Conservation (phyloP, 2,113 vertebrate genomes). For the Alaudala cheleensis region DNA sequence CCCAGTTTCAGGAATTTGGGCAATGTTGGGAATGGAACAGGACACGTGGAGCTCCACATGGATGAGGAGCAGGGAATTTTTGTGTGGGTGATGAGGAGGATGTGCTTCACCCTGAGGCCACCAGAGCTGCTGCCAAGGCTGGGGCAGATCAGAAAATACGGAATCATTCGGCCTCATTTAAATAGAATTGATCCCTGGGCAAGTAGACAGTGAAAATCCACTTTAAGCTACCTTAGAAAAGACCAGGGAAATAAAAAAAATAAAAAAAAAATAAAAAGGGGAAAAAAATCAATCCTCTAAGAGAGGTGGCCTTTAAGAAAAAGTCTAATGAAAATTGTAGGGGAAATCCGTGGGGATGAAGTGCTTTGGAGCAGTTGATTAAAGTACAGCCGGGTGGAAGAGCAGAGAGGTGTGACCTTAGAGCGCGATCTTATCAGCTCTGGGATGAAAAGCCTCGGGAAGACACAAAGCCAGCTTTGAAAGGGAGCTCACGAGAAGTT, state of each 20-base stretch:
- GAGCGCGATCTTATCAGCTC: background rate
- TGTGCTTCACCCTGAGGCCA: background rate
- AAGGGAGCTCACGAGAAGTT: background rate
- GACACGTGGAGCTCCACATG: background rate
- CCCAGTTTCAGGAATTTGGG: background rate
- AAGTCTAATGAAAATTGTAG: background rate
- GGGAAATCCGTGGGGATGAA: background rate
- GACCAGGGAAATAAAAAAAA: background rate
- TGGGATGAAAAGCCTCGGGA: background rate
- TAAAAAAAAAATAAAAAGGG: fast-evolving
- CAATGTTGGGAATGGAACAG: background rate
- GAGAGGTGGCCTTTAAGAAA: slow-evolving; percentile 9
- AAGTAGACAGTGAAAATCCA: background rate
- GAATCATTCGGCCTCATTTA: background rate
- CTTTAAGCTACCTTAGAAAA: background rate
- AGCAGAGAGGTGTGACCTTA: background rate
- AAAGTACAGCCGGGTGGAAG: background rate
- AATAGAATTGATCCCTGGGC: background rate
- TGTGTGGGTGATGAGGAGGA: background rate
- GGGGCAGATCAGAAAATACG: background rate
- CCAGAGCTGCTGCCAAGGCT: background rate
- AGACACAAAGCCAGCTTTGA: background rate
- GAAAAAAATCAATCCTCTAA: background rate
- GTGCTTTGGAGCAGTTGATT: background rate
- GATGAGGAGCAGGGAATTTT: background rate